Evolutionary conservation across 2,888 invertebrate species (phyloP).

Genomic region (Euplexia lucipara): DNA sequence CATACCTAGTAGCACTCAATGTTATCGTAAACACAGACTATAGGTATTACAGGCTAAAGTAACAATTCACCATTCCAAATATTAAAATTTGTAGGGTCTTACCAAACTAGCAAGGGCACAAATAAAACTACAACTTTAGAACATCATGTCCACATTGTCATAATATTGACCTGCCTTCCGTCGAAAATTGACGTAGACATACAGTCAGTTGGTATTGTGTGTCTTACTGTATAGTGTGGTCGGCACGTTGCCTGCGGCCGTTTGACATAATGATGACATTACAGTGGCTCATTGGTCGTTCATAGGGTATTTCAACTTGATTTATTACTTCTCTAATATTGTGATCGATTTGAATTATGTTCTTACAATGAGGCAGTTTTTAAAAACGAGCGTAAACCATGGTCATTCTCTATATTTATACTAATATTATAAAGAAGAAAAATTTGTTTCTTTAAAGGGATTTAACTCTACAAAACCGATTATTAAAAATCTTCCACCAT

Average conservation of each 20-base stretch:
- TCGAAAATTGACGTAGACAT: background rate
- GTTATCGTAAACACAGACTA: too few relatives aligned
- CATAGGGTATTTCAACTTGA: conserved; percentile 33
- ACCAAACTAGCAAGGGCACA: too few relatives aligned
- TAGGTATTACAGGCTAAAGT: too few relatives aligned
- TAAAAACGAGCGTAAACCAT: background rate
- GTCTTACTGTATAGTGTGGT: background rate
- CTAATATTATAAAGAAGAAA: too few relatives aligned
- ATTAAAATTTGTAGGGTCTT: too few relatives aligned
- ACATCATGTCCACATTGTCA: background rate
- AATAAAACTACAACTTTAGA: background rate
- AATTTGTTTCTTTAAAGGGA: too few relatives aligned
- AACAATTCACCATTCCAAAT: too few relatives aligned
- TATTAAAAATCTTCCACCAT: too few relatives aligned
- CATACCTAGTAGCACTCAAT: too few relatives aligned
- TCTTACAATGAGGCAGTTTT: background rate
- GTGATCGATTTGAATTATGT: background rate
- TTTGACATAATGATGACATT: conserved; percentile 56
- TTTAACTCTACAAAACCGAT: too few relatives aligned
- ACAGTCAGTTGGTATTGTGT: background rate
- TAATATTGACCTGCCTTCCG: background rate
- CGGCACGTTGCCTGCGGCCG: conserved; percentile 21
- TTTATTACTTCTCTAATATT: conserved; percentile 36
- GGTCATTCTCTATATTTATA: too few relatives aligned
- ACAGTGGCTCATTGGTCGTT: conserved; percentile 49